Evolutionary conservation across 1,140 invertebrate genomes (phyloP).

Genomic region (Rhizoglyphus robini): DNA sequence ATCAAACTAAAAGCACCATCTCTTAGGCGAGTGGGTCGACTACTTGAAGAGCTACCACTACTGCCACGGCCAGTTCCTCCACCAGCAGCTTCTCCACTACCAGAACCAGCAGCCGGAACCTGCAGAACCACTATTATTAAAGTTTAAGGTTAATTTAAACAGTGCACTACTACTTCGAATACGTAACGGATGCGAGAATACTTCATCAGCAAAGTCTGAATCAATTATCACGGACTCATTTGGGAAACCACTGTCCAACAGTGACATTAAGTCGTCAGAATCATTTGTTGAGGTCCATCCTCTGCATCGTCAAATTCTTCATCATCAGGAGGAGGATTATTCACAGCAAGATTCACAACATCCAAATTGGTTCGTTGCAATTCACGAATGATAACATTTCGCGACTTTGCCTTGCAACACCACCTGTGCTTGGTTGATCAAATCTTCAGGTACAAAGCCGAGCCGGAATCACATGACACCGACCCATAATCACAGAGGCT

Average conservation of each 20-base stretch:
- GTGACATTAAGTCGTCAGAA: slow-evolving; percentile 88
- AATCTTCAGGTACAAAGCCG: slow-evolving; percentile 87
- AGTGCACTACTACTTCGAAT: slow-evolving; percentile 34
- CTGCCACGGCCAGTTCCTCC: slow-evolving; percentile 6
- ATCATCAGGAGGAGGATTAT: slow-evolving; percentile 95
- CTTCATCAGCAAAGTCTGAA: slow-evolving; percentile 91
- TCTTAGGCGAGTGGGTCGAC: slow-evolving; percentile 46
- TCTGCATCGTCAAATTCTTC: slow-evolving; percentile 88
- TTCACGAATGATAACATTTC: slow-evolving; percentile 94
- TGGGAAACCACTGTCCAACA: slow-evolving; percentile 71
- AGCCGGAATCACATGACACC: slow-evolving; percentile 74
- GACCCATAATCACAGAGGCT: slow-evolving; percentile 63
- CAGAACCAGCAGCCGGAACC: background rate
- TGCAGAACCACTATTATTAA: background rate
- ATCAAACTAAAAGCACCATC: slow-evolving; percentile 54
- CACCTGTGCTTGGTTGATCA: slow-evolving; percentile 44
- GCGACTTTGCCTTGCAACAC: slow-evolving; percentile 63
- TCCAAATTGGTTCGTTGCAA: slow-evolving; percentile 80
- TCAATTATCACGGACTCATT: slow-evolving; percentile 89
- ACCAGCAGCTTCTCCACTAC: background rate
- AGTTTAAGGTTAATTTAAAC: background rate
- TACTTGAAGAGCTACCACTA: background rate
- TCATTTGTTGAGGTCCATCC: slow-evolving; percentile 75
- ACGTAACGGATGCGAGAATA: slow-evolving; percentile 90
- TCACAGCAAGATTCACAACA: slow-evolving; percentile 92